Evolutionary conservation across 2,797 vertebrate species (phyloP), one percentile per base, ranked within the genome.

Genomic region (Spheniscus humboldti): DNA sequence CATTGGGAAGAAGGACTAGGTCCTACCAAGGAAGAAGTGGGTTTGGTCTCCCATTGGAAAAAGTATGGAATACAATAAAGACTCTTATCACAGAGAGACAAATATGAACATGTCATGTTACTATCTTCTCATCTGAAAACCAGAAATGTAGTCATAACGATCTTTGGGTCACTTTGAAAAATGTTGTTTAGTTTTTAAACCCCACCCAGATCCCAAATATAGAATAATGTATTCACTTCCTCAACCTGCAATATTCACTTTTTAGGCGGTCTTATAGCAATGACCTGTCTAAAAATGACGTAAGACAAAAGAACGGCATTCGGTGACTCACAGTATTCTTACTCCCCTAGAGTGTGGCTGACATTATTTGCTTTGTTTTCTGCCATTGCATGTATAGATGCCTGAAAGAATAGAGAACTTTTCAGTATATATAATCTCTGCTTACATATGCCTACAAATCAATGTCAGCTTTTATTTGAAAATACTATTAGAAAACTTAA

Each of bases 381-480:
- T 4, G 9, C 13, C 43, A 9, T 6, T 35, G 47, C 59, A 20
- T 35, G 31, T 62, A 23, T 18, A 59, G 79, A 60, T 77, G 64
- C 57, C 77, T 82, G 73, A 39, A 76, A 74, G 64, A 86, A 57
- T 16, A 76, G 55, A 83, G 55, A 86, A 66, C 59, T 88, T 90
- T 27, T 81, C 73, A 10, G 57, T 78, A 2, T 48, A 15, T 43
- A 10, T 57, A 57, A 92, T 69, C 75, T 69, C 50, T 84, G 73
- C 57, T 92, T 66, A 47, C 48, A 9, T 37, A 24, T 0, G 1
- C 45, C 89, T 86, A 37, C 27, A 75, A 90, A 72, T 80, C 79
- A 63, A 30, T n/a, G 39, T 33, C 80, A 86, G 59, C 30, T 83
- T 90, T 83, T 81, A 72, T 95, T 94, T 91, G 33, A 92, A 93